A percentile compares a stretch with the other conserved stretches of the same genome.
phyloP scores from a whole-genome alignment of 2,113 vertebrate genomes.

The Cercocebus atys region DNA sequence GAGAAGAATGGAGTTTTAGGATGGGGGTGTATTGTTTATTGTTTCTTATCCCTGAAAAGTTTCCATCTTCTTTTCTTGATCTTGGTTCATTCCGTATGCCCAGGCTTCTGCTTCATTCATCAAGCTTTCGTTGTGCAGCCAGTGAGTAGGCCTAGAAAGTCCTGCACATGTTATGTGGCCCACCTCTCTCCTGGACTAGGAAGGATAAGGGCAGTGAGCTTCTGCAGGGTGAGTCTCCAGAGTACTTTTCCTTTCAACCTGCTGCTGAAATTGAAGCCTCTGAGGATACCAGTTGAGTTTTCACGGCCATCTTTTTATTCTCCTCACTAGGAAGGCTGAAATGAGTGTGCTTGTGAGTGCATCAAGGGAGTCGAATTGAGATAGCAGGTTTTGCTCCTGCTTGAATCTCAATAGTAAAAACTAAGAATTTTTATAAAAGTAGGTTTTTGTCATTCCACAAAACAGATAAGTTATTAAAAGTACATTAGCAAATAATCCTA shows the following conservation, averaged over 20 bases:
- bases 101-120: background rate
- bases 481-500: background rate
- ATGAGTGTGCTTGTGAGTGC: too few species aligned
- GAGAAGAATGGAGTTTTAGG: background rate
- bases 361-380: background rate
- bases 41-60: background rate
- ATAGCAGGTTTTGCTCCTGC: background rate
- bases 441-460: background rate
- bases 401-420: background rate
- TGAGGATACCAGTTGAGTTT: background rate
- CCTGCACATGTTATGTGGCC: background rate
- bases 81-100: background rate
- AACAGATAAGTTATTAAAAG: conserved; percentile 12
- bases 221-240: background rate
- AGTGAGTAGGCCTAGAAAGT: background rate
- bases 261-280: background rate
- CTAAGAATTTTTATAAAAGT: background rate
- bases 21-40: background rate
- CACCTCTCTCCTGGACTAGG: background rate
- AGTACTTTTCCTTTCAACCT: background rate
- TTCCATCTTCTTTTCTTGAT: background rate
- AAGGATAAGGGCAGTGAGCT: background rate
- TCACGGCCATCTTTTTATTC: background rate
- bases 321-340: background rate
- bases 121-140: background rate